These are phyloP conservation scores for Bursaphelenchus mucronatus DNA, from an alignment of 1,140 invertebrate species.

Conservation along the genomic window DNA sequence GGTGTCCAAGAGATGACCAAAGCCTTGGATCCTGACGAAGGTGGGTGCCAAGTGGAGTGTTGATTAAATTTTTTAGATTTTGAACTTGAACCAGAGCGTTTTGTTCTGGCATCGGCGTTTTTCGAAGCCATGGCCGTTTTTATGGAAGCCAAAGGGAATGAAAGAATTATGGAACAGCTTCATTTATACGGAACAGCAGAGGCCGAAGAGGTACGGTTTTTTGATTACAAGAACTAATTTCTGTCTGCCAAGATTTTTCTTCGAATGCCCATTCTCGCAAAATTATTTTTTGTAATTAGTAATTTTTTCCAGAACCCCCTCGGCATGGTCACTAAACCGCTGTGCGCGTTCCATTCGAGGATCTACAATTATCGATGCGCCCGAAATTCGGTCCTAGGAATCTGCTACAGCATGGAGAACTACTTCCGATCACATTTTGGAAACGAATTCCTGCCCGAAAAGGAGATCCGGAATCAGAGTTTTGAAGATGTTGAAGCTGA, in stretches of 20 bases:
- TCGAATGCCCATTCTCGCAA: too few relatives aligned
- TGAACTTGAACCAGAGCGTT: slow-evolving; percentile 6
- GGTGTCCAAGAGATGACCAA: slow-evolving; percentile 1
- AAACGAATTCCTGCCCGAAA: slow-evolving; percentile 15
- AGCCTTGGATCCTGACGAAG: slow-evolving; percentile 1
- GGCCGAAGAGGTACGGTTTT: neutral
- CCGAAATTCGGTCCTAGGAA: slow-evolving; percentile 1
- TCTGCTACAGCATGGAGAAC: slow-evolving; percentile 9
- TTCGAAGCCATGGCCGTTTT: slow-evolving; percentile 12
- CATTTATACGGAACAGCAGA: neutral
- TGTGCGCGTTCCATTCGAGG: slow-evolving; percentile 2
- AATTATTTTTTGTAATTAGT: neutral
- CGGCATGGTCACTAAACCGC: neutral
- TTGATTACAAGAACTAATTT: too few relatives aligned
- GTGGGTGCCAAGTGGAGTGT: neutral
- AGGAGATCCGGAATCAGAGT: neutral
- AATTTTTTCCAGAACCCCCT: neutral
- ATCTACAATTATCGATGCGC: slow-evolving; percentile 4
- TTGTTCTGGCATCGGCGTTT: neutral
- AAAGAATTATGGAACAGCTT: neutral
- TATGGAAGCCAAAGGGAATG: slow-evolving; percentile 1
- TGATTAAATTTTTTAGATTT: neutral
- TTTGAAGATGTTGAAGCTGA: too few relatives aligned
- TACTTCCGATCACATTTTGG: slow-evolving; percentile 3
- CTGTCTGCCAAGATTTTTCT: too few relatives aligned